Evolutionary conservation across 2,888 invertebrate species (phyloP), one percentile per base, ranked within the genome.

Genomic region (Platerodrilus igneus): DNA sequence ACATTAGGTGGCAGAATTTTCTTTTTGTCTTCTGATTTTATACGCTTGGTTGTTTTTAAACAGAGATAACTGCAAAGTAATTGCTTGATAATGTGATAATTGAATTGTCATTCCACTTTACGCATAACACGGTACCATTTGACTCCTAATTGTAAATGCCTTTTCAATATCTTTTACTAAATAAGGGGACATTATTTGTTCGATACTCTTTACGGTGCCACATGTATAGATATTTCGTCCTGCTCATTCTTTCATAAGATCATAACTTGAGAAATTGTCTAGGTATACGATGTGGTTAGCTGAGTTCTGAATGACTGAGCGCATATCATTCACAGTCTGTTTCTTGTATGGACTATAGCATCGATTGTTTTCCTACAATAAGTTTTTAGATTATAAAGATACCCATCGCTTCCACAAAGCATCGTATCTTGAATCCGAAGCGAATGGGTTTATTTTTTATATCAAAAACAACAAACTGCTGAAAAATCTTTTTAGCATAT

Each of bases 381-480:
- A 17, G 21, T 14, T 2, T 31, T 7, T 2, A 31, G 2, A 8
- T 21, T 31, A 15, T 31, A 21, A n/a, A 14, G 20, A 23, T 16
- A 34, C 3, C 16, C 15, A 17, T 25, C 34, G 7, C 2, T 16
- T 14, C 17, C 25, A 10, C 17, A 34, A 2, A 13, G 17, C 11
- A 34, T 25, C 34, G 17, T 21, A 15, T 34, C 6, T 25, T 34
- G n/a, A 17, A 34, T 5, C 17, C 25, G 10, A 34, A 34, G 2
- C 23, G 34, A 11, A 25, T 34, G 2, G 34, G 25, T 16, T 34
- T 17, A 3, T 23, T 34, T 21, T 25, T 34, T 2, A 34, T 34
- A 15, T 23, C 16, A 23, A 34, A 23, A 4, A 16, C 25, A 6
- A 15, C 34, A 25, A 25, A 25, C 9, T 34, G 11, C 3, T 34